Conservation (phyloP, 2,888 invertebrate genomes). For the Gibbula magus region DNA sequence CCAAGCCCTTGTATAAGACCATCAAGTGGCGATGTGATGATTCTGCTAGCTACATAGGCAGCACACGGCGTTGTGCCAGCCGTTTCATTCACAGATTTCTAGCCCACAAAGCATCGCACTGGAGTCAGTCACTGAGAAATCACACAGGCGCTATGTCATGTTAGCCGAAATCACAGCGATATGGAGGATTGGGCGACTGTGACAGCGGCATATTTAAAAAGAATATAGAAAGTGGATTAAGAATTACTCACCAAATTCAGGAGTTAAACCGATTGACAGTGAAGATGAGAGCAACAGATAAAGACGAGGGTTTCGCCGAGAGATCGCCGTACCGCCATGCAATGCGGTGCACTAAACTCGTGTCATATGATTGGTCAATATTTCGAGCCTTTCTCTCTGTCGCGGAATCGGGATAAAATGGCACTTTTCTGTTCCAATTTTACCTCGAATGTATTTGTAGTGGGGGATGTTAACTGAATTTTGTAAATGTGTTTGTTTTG, state of each 20-base stretch:
- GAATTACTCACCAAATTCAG: neutral
- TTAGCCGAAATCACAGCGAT: neutral
- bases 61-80: neutral
- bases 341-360: neutral
- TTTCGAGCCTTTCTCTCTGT: neutral
- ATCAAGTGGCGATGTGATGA: neutral
- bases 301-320: neutral
- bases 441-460: neutral
- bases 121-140: neutral
- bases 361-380: neutral
- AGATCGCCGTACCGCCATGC: neutral
- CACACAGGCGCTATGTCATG: neutral
- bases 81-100: neutral
- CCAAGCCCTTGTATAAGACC: neutral
- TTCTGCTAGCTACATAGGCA: neutral
- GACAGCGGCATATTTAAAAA: neutral
- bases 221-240: neutral
- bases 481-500: neutral
- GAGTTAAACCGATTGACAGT: neutral
- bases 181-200: neutral
- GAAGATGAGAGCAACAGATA: neutral
- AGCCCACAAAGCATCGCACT: neutral
- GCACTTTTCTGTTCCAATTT: neutral
- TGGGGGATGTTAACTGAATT: neutral
- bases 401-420: neutral